Evolutionary conservation across 2,113 vertebrate species (phyloP).

Genomic region (Salvelinus namaycush): DNA sequence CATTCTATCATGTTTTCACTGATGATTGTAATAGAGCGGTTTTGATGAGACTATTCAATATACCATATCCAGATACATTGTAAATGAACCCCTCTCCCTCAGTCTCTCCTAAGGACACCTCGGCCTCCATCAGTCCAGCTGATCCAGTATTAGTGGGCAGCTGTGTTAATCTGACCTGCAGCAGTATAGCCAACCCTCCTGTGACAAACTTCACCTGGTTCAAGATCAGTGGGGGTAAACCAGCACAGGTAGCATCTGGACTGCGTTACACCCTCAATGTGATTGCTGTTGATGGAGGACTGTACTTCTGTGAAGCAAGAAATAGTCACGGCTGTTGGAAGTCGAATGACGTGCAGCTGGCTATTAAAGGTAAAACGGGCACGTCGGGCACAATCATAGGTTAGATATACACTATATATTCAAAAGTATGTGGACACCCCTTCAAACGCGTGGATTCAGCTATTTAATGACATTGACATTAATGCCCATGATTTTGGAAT

Average conservation of each 20-base stretch:
- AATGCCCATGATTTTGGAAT: no score
- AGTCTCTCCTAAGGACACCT: slow-evolving; percentile 36
- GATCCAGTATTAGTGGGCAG: slow-evolving; percentile 31
- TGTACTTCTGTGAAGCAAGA: no score
- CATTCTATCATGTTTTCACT: neutral
- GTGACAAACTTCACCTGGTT: slow-evolving; percentile 51
- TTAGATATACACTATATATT: no score
- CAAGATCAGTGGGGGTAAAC: slow-evolving; percentile 1
- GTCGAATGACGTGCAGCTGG: no score
- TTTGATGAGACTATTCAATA: neutral
- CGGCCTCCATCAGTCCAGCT: slow-evolving; percentile 23
- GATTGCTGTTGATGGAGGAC: neutral
- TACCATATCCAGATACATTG: no score
- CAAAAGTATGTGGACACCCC: no score
- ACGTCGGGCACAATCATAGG: no score
- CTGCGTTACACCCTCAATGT: slow-evolving; percentile 19
- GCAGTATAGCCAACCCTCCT: slow-evolving; percentile 51
- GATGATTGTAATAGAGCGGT: neutral
- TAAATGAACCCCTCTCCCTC: neutral
- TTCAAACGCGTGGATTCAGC: no score
- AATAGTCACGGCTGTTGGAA: no score
- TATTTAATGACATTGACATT: no score
- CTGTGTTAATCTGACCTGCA: slow-evolving; percentile 53
- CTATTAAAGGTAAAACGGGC: no score
- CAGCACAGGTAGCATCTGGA: slow-evolving; percentile 3